Evolutionary conservation across 2,797 vertebrate genomes (phyloP).

Genomic region (Sebastes steindachneri): DNA sequence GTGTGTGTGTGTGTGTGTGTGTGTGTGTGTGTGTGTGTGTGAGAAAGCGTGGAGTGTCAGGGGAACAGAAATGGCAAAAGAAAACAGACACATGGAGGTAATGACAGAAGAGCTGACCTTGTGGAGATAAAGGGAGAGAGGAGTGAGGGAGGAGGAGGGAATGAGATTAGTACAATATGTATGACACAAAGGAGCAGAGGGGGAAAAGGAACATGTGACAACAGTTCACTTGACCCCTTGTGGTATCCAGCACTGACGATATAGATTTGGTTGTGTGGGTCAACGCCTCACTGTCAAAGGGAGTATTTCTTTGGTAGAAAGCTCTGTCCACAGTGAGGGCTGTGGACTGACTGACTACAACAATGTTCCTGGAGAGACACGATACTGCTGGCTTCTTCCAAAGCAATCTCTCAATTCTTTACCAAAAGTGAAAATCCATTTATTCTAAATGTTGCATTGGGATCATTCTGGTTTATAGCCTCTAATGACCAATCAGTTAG

Average conservation of each 20-base stretch:
- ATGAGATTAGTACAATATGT: background rate
- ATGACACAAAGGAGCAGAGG: background rate
- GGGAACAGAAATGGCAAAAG: background rate
- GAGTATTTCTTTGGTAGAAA: background rate
- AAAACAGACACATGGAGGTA: constrained; percentile 16
- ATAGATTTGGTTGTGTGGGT: background rate
- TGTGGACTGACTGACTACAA: too few relatives aligned
- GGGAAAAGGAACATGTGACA: background rate
- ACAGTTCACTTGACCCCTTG: background rate
- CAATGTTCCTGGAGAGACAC: background rate
- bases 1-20: background rate
- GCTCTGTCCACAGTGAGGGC: too few relatives aligned
- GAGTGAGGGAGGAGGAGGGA: background rate
- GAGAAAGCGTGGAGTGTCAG: background rate
- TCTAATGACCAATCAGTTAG: too few relatives aligned
- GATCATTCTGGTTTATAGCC: too few relatives aligned
- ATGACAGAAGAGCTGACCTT: constrained; percentile 18
- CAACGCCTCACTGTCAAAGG: background rate
- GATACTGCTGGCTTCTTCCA: background rate
- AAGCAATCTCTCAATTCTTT: background rate
- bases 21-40: background rate
- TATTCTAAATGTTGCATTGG: too few relatives aligned
- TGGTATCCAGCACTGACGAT: background rate
- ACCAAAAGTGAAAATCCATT: background rate
- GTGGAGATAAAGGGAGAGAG: background rate